Evolutionary conservation across 2,888 invertebrate species (phyloP).

Genomic region (Seira musarum): DNA sequence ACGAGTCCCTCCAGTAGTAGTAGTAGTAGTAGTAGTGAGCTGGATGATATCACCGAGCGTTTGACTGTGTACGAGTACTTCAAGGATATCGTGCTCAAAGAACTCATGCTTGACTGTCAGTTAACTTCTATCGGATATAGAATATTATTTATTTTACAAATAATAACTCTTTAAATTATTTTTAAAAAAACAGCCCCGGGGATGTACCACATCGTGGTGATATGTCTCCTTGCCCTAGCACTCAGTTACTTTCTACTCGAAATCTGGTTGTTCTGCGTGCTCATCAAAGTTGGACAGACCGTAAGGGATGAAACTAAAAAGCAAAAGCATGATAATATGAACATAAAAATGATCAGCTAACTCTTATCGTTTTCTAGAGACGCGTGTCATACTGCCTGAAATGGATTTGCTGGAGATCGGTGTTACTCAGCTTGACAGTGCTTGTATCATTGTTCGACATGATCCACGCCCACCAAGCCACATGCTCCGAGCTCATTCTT

Average conservation of each 20-base stretch:
- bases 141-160: no score
- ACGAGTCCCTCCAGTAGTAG: no score
- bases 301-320: no score
- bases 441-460: constrained; percentile 24
- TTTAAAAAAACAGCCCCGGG: constrained; percentile 18
- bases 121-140: no score
- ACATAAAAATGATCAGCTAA: no score
- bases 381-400: constrained; percentile 19
- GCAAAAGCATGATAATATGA: no score
- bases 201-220: constrained; percentile 20
- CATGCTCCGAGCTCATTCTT: constrained; percentile 30
- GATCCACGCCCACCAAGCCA: constrained; percentile 33
- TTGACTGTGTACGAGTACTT: constrained; percentile 27
- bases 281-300: constrained; percentile 30
- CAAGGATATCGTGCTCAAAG: constrained; percentile 11
- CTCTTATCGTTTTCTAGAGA: no score
- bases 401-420: constrained; percentile 35
- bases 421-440: not conserved
- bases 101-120: constrained; percentile 32
- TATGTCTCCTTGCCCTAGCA: constrained; percentile 22
- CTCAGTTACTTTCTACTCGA: constrained; percentile 31
- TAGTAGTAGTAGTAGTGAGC: not conserved
- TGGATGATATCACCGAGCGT: not conserved
- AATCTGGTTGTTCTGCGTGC: constrained; percentile 35
- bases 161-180: no score